These are phyloP conservation scores for Apostichopus californicus DNA, from an alignment of 35 echinoderm and acorn worm genomes.

Conservation along the genomic window DNA sequence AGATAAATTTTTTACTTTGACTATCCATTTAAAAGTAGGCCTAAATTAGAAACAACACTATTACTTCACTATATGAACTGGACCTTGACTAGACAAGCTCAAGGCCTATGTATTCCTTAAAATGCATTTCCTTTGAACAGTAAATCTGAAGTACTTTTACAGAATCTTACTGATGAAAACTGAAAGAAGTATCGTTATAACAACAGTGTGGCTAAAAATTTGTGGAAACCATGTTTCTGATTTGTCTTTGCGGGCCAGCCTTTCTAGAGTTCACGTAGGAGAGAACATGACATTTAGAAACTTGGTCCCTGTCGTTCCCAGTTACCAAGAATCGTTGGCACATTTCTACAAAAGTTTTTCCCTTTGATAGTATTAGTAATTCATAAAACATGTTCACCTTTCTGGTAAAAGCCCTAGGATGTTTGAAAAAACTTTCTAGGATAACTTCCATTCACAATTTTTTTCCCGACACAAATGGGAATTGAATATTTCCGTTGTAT, in stretches of 20 bases:
- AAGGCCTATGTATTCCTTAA: no score
- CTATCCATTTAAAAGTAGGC: no score
- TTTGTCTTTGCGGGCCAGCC: not conserved
- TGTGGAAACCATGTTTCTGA: no score
- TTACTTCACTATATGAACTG: no score
- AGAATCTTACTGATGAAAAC: no score
- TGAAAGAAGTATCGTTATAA: no score
- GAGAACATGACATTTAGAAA: conserved; percentile 3
- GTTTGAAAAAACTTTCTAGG: conserved; percentile 39
- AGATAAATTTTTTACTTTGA: no score
- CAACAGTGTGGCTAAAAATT: no score
- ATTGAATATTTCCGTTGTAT: conserved; percentile 52
- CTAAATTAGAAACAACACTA: no score
- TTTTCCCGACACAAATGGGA: conserved; percentile 32
- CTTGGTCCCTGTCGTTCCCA: not conserved
- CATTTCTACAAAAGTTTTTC: not conserved
- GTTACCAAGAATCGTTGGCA: not conserved
- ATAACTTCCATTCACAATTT: conserved; percentile 34
- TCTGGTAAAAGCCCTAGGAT: conserved; percentile 30
- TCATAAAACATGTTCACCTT: conserved; percentile 42
- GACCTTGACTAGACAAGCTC: no score
- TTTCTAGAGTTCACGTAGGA: not conserved
- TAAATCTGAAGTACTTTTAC: no score
- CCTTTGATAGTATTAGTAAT: conserved; percentile 7
- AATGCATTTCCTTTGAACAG: no score